phyloP scores from a whole-genome alignment of 2,888 invertebrate species.

The Danaus chrysippus region DNA sequence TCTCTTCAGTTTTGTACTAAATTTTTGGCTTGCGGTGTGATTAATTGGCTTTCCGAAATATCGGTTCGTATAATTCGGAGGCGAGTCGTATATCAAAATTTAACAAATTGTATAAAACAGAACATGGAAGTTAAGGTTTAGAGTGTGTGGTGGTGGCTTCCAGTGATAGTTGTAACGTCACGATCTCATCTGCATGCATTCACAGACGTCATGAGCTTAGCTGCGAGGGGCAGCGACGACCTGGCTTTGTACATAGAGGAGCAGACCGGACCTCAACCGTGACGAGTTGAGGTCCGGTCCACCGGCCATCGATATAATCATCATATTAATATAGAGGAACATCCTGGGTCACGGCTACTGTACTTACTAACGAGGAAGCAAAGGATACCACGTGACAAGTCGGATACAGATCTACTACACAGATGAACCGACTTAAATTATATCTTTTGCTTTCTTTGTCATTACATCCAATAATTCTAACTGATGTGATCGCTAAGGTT shows the following conservation, averaged over 20 bases:
- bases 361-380: conserved; percentile 34
- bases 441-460: conserved; percentile 4
- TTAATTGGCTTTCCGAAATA: conserved; percentile 69
- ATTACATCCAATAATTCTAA: conserved; percentile 3
- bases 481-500: conserved; percentile 7
- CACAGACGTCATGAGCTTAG: conserved; percentile 67
- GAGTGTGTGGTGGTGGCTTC: conserved; percentile 79
- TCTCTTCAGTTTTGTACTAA: conserved; percentile 69
- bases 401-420: no score
- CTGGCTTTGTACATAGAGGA: conserved; percentile 58
- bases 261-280: conserved; percentile 39
- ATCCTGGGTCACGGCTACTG: conserved; percentile 64
- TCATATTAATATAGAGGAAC: conserved; percentile 24
- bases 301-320: conserved; percentile 17
- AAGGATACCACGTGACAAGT: background rate
- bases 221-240: conserved; percentile 52
- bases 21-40: conserved; percentile 77
- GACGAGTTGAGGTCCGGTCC: conserved; percentile 14
- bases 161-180: conserved; percentile 56
- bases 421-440: background rate
- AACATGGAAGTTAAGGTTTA: conserved; percentile 75
- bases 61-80: conserved; percentile 29
- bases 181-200: conserved; percentile 76
- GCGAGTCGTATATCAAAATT: conserved; percentile 60
- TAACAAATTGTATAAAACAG: conserved; percentile 54